phyloP scores from a whole-genome alignment of 2,888 invertebrate species.

The Bombylius major region DNA sequence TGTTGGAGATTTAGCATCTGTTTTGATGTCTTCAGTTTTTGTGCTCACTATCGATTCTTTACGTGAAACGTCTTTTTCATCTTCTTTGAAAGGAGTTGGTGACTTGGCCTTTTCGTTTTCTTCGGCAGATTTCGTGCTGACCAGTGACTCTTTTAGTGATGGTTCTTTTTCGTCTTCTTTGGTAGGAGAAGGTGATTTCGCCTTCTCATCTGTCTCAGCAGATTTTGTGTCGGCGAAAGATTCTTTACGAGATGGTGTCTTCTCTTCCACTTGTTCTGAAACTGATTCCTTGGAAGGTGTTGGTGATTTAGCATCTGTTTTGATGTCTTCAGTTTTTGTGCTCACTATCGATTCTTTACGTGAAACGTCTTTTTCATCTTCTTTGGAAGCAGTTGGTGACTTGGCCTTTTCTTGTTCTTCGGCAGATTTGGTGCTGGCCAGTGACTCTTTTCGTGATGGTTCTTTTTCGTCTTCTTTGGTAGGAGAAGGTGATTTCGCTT shows the following conservation, averaged over 20 bases:
- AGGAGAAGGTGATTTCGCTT: not conserved
- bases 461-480: not conserved
- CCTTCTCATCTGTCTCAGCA: not conserved
- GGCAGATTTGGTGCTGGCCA: not conserved
- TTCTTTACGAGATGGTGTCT: conserved; percentile 3
- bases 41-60: not conserved
- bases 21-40: too few relatives aligned
- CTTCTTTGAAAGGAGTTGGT: too few relatives aligned
- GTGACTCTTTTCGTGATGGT: conserved; percentile 13
- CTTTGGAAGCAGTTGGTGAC: too few relatives aligned
- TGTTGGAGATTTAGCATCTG: not conserved
- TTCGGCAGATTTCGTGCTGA: not conserved
- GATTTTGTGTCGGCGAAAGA: not conserved
- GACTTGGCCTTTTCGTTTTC: too few relatives aligned
- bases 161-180: not conserved
- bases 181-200: not conserved
- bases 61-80: not conserved
- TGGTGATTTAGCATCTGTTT: not conserved
- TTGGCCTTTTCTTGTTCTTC: too few relatives aligned
- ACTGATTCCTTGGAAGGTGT: not conserved
- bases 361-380: conserved; percentile 11
- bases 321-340: conserved; percentile 14
- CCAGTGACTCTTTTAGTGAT: not conserved
- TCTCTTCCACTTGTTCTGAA: not conserved
- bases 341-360: conserved; percentile 21